Evolutionary conservation across 2,113 vertebrate genomes (phyloP).

Genomic region (Cephalopholis sonnerati): DNA sequence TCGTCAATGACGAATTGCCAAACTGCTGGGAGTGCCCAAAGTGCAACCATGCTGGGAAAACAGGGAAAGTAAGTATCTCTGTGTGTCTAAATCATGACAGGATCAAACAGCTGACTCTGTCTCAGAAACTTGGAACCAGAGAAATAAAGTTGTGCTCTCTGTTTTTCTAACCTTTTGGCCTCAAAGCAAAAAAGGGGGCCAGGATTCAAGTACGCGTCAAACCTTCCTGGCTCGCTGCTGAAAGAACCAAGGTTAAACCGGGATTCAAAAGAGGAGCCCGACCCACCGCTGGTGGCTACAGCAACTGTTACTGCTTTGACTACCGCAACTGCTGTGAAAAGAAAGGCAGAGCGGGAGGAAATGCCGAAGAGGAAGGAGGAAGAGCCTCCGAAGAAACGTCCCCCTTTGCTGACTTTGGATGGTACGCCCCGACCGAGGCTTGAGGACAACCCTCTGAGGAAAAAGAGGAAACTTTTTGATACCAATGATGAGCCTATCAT

Average conservation of each 20-base stretch:
- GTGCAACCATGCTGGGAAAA: slow-evolving; percentile 98
- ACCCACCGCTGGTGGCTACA: slow-evolving; percentile 65
- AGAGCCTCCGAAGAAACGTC: slow-evolving; percentile 89
- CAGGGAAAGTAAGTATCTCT: slow-evolving; percentile 96
- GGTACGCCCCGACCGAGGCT: slow-evolving; percentile 85
- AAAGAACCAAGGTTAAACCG: slow-evolving; percentile 92
- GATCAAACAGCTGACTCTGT: neutral
- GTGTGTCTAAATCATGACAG: neutral
- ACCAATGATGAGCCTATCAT: slow-evolving; percentile 89
- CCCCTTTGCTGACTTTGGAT: slow-evolving; percentile 81
- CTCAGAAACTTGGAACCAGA: slow-evolving; percentile 62
- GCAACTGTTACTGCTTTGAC: slow-evolving; percentile 65
- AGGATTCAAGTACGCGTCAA: slow-evolving; percentile 97
- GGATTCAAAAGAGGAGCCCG: slow-evolving; percentile 91
- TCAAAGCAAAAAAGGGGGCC: slow-evolving; percentile 99
- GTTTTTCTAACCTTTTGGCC: slow-evolving; percentile 89
- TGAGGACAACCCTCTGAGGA: slow-evolving; percentile 91
- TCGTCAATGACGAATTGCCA: slow-evolving; percentile 96
- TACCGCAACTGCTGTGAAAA: slow-evolving; percentile 76
- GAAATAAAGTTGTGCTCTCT: slow-evolving; percentile 91
- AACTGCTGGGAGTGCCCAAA: slow-evolving; percentile 99
- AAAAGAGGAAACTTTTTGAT: slow-evolving; percentile 93
- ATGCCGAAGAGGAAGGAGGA: slow-evolving; percentile 87
- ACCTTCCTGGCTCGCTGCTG: slow-evolving; percentile 94
- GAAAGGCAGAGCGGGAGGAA: slow-evolving; percentile 91